Evolutionary conservation across 2,797 vertebrate genomes (phyloP).

Genomic region (Microchirus variegatus): DNA sequence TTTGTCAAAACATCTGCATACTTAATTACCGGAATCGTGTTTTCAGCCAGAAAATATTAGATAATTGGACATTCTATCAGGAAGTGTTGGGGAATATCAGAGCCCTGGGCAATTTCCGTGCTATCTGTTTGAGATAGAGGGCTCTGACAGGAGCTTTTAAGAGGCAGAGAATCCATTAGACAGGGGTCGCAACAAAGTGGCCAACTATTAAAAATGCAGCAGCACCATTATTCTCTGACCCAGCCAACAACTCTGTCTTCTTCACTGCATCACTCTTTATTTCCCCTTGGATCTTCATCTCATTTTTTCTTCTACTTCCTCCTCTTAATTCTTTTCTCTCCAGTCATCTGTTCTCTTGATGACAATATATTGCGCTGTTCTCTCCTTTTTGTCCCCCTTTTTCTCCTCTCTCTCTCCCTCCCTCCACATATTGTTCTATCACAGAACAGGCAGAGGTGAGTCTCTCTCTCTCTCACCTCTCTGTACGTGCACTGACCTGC

Average conservation of each 20-base stretch:
- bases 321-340: slow-evolving; percentile 44
- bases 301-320: slow-evolving; percentile 15
- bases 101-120: slow-evolving; percentile 66
- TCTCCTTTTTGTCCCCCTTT: slow-evolving; percentile 32
- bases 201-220: slow-evolving; percentile 86
- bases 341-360: slow-evolving; percentile 58
- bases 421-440: slow-evolving; percentile 55
- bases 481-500: slow-evolving; percentile 43
- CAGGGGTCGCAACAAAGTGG: slow-evolving; percentile 83
- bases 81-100: slow-evolving; percentile 57
- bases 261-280: slow-evolving; percentile 61
- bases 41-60: slow-evolving; percentile 55
- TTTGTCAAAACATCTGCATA: slow-evolving; percentile 43
- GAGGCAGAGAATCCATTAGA: slow-evolving; percentile 84
- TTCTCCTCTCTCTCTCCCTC: slow-evolving; percentile 18
- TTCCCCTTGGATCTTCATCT: slow-evolving; percentile 55
- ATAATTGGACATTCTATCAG: slow-evolving; percentile 51
- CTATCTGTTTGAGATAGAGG: slow-evolving; percentile 69
- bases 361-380: slow-evolving; percentile 42
- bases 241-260: slow-evolving; percentile 68
- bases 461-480: slow-evolving; percentile 29
- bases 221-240: slow-evolving; percentile 82
- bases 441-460: slow-evolving; percentile 52
- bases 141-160: slow-evolving; percentile 78
- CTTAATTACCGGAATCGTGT: slow-evolving; percentile 45